Conservation (phyloP, 2,888 invertebrate genomes). For the Ischnura elegans region DNA sequence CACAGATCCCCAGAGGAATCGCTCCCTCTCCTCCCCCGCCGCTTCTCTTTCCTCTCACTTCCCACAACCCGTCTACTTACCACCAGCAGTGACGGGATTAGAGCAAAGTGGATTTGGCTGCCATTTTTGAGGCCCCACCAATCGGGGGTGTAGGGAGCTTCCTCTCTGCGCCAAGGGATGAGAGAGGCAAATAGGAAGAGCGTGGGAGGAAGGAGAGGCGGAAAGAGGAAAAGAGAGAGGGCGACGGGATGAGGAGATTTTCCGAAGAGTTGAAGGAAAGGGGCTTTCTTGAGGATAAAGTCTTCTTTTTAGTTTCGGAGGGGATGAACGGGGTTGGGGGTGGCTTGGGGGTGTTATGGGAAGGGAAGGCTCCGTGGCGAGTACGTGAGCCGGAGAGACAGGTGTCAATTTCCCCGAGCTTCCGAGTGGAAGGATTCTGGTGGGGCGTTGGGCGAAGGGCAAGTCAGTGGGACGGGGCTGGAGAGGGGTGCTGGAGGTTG, state of each 20-base stretch:
- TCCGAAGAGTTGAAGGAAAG: conserved; percentile 46
- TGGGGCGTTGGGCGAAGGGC: not conserved
- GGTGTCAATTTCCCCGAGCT: conserved; percentile 65
- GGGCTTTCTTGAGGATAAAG: conserved; percentile 57
- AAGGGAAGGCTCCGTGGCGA: not conserved
- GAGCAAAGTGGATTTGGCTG: conserved; percentile 62
- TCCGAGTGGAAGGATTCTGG: not conserved
- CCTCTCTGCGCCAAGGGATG: not conserved
- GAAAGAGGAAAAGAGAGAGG: not conserved
- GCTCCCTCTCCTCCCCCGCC: not conserved
- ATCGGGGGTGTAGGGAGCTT: not conserved
- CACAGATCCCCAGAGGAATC: not conserved
- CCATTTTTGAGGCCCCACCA: conserved; percentile 60
- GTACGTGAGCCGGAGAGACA: conserved; percentile 65
- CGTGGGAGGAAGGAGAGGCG: not conserved
- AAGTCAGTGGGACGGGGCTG: not conserved
- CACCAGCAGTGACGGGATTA: conserved; percentile 53
- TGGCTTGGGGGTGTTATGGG: conserved; percentile 4
- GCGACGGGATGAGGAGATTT: not conserved
- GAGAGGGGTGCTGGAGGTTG: not conserved
- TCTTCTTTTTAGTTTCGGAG: conserved; percentile 61
- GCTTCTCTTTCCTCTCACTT: not conserved
- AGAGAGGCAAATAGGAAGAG: not conserved
- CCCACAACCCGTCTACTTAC: not conserved
- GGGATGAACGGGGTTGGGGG: conserved; percentile 28